phyloP scores from a whole-genome alignment of 2,888 invertebrate genomes.

The Melikaiella ostensackeni region DNA sequence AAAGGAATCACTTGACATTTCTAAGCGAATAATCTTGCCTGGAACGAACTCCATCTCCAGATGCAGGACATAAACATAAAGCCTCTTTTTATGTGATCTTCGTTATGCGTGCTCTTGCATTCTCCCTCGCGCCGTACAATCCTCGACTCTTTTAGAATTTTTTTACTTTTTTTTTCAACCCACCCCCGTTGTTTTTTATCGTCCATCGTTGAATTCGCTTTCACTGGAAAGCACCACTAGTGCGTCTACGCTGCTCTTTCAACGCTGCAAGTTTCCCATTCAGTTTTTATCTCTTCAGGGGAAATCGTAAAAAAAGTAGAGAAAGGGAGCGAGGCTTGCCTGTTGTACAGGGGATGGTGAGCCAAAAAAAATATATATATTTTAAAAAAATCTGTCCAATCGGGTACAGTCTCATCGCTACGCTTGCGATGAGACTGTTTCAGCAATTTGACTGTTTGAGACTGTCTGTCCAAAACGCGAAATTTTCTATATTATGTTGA shows the following conservation, averaged over 20 bases:
- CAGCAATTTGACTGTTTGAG: too few relatives aligned
- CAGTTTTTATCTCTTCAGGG: conserved; percentile 23
- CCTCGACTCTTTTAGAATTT: conserved; percentile 15
- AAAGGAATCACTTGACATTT: conserved; percentile 2
- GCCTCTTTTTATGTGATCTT: conserved; percentile 50
- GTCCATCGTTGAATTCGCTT: conserved; percentile 57
- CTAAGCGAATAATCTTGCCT: conserved; percentile 4
- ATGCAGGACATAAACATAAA: conserved; percentile 49
- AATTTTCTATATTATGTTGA: too few relatives aligned
- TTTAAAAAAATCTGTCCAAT: too few relatives aligned
- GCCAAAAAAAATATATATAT: too few relatives aligned
- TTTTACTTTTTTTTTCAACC: not conserved
- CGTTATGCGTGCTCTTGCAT: conserved; percentile 42
- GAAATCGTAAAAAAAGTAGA: conserved; percentile 30
- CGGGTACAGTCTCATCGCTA: too few relatives aligned
- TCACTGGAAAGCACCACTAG: conserved; percentile 48
- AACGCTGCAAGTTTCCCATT: conserved; percentile 30
- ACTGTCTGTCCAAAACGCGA: too few relatives aligned
- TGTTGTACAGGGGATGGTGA: conserved; percentile 11
- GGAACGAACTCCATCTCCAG: conserved; percentile 46
- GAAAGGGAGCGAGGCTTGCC: not conserved
- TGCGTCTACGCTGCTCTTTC: conserved; percentile 41
- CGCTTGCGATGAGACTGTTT: too few relatives aligned
- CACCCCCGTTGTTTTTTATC: conserved; percentile 39
- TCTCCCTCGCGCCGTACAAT: conserved; percentile 15